Percentiles rank a stretch among this genome's conserved stretches.
These are phyloP conservation scores for Calyptommatus sinebrachiatus DNA, from an alignment of 2,113 vertebrate species.

Conservation along the genomic window DNA sequence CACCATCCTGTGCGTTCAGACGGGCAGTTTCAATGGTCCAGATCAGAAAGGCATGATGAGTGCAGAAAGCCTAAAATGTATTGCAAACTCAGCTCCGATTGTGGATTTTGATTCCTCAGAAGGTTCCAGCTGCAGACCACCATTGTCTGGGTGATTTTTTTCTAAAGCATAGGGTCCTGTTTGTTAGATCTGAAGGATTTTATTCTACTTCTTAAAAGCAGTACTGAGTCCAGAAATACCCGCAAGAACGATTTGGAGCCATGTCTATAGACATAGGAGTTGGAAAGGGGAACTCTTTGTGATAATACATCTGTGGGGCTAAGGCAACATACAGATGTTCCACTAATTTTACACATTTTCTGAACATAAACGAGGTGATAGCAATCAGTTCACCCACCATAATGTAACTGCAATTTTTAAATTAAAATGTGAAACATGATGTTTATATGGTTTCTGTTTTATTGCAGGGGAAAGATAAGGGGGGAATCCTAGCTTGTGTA, in stretches of 20 bases:
- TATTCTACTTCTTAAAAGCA: not conserved
- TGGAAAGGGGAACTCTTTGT: slow-evolving; percentile 2
- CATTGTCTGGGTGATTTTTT: not conserved
- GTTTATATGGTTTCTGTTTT: not conserved
- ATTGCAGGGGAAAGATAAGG: not conserved
- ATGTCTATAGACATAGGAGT: not conserved
- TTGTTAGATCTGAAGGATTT: no score
- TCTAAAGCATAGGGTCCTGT: no score
- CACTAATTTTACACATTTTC: not conserved
- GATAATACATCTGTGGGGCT: not conserved
- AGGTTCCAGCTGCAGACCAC: no score
- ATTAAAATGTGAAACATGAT: not conserved
- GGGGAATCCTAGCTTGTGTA: not conserved
- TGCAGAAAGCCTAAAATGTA: no score
- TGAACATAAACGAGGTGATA: slow-evolving; percentile 7
- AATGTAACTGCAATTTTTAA: slow-evolving; percentile 22
- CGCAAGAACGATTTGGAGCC: not conserved
- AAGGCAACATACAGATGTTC: not conserved
- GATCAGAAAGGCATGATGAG: no score
- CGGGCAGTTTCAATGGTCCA: no score
- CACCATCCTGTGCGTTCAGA: no score
- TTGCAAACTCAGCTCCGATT: no score
- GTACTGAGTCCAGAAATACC: not conserved
- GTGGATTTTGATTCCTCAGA: no score
- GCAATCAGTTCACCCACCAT: slow-evolving; percentile 13